Conservation (phyloP, 2,113 vertebrate genomes). For the Chaetodon auriga region DNA sequence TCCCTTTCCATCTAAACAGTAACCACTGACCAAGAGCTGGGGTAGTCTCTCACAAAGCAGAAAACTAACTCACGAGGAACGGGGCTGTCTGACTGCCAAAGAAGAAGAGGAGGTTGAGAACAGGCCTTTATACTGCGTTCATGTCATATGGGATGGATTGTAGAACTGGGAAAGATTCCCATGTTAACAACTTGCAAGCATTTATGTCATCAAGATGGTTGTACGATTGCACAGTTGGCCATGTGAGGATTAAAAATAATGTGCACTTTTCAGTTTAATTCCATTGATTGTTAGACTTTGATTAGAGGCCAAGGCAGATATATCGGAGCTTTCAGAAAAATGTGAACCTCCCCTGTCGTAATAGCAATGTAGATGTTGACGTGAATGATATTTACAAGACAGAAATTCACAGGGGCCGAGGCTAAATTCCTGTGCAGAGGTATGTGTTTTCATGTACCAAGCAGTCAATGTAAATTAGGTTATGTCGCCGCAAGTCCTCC, state of each 20-base stretch:
- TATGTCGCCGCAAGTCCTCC: background rate
- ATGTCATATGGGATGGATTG: background rate
- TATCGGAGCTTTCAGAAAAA: background rate
- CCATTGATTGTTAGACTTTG: background rate
- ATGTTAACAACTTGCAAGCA: background rate
- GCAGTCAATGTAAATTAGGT: constrained; percentile 13
- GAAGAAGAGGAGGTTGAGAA: background rate
- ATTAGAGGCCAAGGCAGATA: background rate
- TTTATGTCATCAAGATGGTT: background rate
- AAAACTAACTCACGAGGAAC: background rate
- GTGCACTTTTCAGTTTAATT: background rate
- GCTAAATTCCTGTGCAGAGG: background rate
- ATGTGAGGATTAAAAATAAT: background rate
- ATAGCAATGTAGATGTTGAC: background rate
- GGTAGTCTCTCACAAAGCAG: background rate
- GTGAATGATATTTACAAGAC: background rate
- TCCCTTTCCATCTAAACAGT: background rate
- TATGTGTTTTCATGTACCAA: background rate
- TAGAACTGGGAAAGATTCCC: background rate
- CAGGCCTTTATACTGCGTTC: background rate
- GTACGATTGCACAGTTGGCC: background rate
- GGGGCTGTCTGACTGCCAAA: background rate
- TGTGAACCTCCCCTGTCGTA: background rate
- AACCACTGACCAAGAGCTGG: background rate
- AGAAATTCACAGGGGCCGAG: background rate